Evolutionary conservation across 2,113 vertebrate genomes (phyloP), one percentile per base, ranked within the genome.

Genomic region (Dolichallabes microphthalmus): DNA sequence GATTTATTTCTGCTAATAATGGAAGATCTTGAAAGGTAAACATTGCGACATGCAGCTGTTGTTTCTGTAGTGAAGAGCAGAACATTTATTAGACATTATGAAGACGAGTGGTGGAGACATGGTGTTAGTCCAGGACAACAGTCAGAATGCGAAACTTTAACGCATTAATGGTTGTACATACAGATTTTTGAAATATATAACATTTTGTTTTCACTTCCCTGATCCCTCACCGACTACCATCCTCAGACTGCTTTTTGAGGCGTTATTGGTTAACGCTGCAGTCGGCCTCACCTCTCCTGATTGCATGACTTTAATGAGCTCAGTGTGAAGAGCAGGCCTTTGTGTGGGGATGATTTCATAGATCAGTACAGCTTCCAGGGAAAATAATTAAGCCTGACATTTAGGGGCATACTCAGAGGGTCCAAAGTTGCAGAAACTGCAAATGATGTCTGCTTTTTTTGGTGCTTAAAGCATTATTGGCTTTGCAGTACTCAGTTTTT

Each of bases 381-480:
- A 22, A 53, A 84, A 63, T 91, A 92, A 91, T 89, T 88, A 85
- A 50, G 84, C 81, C 80, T 92, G 92, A 91, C 92, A 93, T 94
- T 93, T 92, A 87, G 87, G 91, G 90, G 87, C 90, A 86, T 82
- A 86, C 87, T 89, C 61, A 60, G 60, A 81, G 83, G 85, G 85
- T 87, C 69, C 27, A 45, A 86, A 80, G 19, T 55, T 88, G 79
- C 77, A 84, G 60, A 90, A 91, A 92, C 87, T 82, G 69, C 87
- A 86, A 90, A 83, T 74, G 57, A 81, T 84, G 82, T 79, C 52
- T 66, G 52, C 32, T 39, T 35, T 79, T 84, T 82, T 20, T 84
- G 30, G n/a, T 64, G 57, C 20, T 30, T 50, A 9, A 80, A 78
- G 77, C 64, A 57, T 60, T 55, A 61, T 75, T 68, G 27, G n/a